Conservation (phyloP, 35 echinoderm and acorn worm species). For the Ophioderma brevispina region DNA sequence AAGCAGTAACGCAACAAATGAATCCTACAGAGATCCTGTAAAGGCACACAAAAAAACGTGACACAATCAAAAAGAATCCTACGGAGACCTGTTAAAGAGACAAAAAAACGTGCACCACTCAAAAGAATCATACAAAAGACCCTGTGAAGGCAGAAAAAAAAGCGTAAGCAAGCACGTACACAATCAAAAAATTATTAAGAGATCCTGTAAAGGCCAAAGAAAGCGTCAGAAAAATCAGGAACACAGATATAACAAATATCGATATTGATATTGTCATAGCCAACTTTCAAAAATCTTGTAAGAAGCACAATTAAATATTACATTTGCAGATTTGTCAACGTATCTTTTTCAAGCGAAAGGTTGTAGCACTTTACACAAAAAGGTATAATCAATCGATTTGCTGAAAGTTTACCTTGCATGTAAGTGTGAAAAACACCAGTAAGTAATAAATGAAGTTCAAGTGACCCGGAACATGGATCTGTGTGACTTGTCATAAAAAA, state of each 20-base stretch:
- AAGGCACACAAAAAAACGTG: neutral
- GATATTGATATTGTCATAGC: neutral
- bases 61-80: neutral
- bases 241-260: too few species aligned
- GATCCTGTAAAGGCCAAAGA: neutral
- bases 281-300: constrained; percentile 1
- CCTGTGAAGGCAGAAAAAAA: neutral
- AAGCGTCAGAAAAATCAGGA: neutral
- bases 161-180: neutral
- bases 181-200: neutral
- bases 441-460: too few species aligned
- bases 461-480: neutral
- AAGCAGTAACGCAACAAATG: neutral
- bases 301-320: neutral
- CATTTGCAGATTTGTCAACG: neutral
- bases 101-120: neutral
- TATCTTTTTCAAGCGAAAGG: neutral
- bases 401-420: neutral
- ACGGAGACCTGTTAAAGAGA: neutral
- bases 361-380: neutral
- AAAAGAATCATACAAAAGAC: neutral
- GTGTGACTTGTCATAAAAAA: neutral
- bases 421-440: too few species aligned
- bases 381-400: neutral
- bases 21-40: neutral